Evolutionary conservation across 2,888 invertebrate genomes (phyloP), one percentile per base, ranked within the genome.

Genomic region (Catocala fraxini): DNA sequence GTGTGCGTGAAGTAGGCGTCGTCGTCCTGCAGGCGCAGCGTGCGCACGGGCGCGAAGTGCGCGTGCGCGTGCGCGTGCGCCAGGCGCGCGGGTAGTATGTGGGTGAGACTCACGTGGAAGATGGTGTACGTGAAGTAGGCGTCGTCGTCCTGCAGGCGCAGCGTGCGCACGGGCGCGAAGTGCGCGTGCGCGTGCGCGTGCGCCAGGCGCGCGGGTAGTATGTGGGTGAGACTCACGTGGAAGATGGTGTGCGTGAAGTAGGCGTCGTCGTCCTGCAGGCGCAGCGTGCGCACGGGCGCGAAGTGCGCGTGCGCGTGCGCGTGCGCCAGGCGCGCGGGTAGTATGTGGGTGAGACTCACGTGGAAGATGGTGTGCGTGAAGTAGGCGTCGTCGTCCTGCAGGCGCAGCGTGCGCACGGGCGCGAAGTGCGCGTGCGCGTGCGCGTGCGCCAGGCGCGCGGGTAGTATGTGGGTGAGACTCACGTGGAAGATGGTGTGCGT

Each of bases 331-430:
- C n/a, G n/a, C n/a, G n/a, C n/a, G n/a, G n/a, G n/a, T n/a, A n/a
- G n/a, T n/a, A n/a, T n/a, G n/a, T n/a, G 15, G 15, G 47, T 12
- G 6, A 6, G 25, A 86, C 88, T 84, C 51, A 92, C 91, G 42
- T 92, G 99, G 96, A 86, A 97, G 95, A 88, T 97, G 94, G 81
- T 98, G 95, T 94, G 99, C 52, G 93, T 94, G 86, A 94, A 94
- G 97, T 86, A 97, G 80, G 86, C 96, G 94, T 81, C 96, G 92
- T 84, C 95, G 95, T 87, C 95, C 94, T 90, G 91, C 68, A 89
- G 82, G 0, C 93, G 80, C 61, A 94, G 86, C 74, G 93, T 93
- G 66, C 93, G 83, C 48, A 81, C 87, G 60, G 90, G 89, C 69
- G 92, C 89, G 85, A 93, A 92, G 84, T 82, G 96, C 93, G 91